A percentile compares a stretch with the other conserved stretches of the same genome.
Evolutionary conservation across 1,140 invertebrate genomes (phyloP).

Genomic region (Contarinia nasturtii): DNA sequence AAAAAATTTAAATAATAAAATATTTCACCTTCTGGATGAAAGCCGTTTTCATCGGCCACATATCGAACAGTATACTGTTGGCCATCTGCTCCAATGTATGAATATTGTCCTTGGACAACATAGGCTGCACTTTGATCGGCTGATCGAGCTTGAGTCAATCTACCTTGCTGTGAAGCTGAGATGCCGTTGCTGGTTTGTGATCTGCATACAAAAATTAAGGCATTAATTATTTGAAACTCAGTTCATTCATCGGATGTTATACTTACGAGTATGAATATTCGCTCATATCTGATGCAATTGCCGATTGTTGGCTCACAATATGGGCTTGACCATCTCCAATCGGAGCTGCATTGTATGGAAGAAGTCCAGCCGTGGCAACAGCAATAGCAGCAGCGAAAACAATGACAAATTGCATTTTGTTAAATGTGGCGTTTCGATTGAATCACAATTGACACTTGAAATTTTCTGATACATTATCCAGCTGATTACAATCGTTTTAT

Average conservation of each 20-base stretch:
- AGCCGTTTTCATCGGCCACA: slow-evolving; percentile 54
- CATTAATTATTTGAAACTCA: too few relatives aligned
- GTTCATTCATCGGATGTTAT: background rate
- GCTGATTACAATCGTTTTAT: too few relatives aligned
- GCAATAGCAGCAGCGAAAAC: slow-evolving; percentile 9
- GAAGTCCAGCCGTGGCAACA: slow-evolving; percentile 10
- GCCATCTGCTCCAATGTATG: slow-evolving; percentile 45
- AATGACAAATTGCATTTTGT: slow-evolving; percentile 9
- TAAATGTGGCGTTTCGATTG: too few relatives aligned
- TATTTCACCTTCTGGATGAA: slow-evolving; percentile 40
- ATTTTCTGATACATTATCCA: too few relatives aligned
- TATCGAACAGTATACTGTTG: slow-evolving; percentile 38
- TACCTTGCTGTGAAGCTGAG: background rate
- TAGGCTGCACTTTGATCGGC: slow-evolving; percentile 34
- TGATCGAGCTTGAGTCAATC: background rate
- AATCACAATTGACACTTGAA: too few relatives aligned
- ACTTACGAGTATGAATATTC: background rate
- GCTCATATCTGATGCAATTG: slow-evolving; percentile 14
- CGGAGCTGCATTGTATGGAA: background rate
- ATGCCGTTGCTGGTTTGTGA: background rate
- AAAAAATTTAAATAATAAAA: too few relatives aligned
- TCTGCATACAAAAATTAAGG: background rate
- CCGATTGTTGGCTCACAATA: too few relatives aligned
- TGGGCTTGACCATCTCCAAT: too few relatives aligned
- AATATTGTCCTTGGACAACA: slow-evolving; percentile 37